Evolutionary conservation across 1,140 invertebrate genomes (phyloP), one percentile per base, ranked within the genome.

Genomic region (Drosophila oshimai): DNA sequence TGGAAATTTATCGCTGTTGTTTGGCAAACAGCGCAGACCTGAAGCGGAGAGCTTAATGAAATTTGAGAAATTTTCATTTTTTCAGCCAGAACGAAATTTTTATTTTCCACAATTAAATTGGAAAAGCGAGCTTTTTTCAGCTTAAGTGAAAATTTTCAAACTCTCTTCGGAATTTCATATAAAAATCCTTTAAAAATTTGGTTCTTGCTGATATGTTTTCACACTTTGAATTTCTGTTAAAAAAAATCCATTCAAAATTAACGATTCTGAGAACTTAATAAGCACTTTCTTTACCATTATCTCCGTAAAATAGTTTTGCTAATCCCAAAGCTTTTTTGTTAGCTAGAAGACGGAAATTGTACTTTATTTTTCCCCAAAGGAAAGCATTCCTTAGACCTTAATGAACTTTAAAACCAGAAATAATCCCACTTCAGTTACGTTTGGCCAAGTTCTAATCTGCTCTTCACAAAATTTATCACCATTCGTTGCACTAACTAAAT

Each of bases 1-100:
- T 71, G 47, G 7, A 57, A 86, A 80, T 86, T 86, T 80, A 80
- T 86, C 65, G 45, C 53, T 57, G 39, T 54, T 68, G 42, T 60
- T 70, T 57, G 36, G n/a, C 42, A 33, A 69, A 70, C 22, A 33
- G 47, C 54, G 15, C 46, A 29, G 15, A 20, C 18, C 9, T 29
- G 4, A 47, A 34, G n/a, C 18, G 33, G 12, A 47, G 44, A 26
- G 34, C 50, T 49, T 73, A 83, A 83, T 81, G 55, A 83, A 83
- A 77, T 73, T 76, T 80, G 12, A 61, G 49, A 83, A 68, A 76
- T 71, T 68, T 51, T 51, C 12, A 34, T 41, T 60, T 36, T 41
- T 61, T 34, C 47, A 20, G 33, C 6, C 44, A 42, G 6, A 12
- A 24, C 9, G 7, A 13, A 65, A 46, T 46, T 44, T 46, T 44